Evolutionary conservation across 2,888 invertebrate genomes (phyloP).

Genomic region (Campoplex nolae): DNA sequence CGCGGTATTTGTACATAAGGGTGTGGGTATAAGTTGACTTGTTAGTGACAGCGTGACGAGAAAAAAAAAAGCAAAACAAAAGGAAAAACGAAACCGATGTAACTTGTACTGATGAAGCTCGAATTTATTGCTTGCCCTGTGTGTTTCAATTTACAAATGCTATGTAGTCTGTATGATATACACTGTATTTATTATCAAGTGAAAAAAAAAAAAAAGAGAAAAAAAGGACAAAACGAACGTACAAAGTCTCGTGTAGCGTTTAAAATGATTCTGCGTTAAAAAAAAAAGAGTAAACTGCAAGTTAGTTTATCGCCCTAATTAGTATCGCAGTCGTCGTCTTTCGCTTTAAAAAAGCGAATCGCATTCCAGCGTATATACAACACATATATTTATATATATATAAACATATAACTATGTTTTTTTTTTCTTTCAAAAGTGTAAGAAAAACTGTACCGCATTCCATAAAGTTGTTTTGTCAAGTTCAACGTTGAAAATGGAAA

Average conservation of each 20-base stretch:
- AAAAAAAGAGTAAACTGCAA: constrained; percentile 30
- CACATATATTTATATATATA: constrained; percentile 27
- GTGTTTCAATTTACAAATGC: constrained; percentile 62
- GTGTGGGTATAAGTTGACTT: constrained; percentile 56
- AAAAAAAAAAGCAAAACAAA: not conserved
- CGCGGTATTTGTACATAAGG: constrained; percentile 69
- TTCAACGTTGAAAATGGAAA: not conserved
- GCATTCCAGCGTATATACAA: constrained; percentile 55
- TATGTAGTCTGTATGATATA: constrained; percentile 64
- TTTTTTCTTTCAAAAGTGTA: constrained; percentile 51
- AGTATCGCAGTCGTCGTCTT: constrained; percentile 34
- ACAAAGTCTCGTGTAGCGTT: constrained; percentile 63
- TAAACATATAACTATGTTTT: constrained; percentile 39
- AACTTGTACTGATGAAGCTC: constrained; percentile 45
- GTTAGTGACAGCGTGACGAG: constrained; percentile 33
- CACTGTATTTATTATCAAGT: constrained; percentile 59
- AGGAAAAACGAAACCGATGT: constrained; percentile 32
- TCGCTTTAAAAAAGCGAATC: constrained; percentile 20
- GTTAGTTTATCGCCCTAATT: constrained; percentile 49
- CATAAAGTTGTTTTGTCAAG: constrained; percentile 36
- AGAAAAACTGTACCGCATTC: constrained; percentile 55
- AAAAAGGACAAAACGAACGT: constrained; percentile 52
- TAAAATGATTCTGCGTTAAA: constrained; percentile 35
- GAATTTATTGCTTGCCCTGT: constrained; percentile 64
- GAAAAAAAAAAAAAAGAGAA: constrained; percentile 14